phyloP scores from a whole-genome alignment of 2,888 invertebrate species.

The Abrostola triplasia region DNA sequence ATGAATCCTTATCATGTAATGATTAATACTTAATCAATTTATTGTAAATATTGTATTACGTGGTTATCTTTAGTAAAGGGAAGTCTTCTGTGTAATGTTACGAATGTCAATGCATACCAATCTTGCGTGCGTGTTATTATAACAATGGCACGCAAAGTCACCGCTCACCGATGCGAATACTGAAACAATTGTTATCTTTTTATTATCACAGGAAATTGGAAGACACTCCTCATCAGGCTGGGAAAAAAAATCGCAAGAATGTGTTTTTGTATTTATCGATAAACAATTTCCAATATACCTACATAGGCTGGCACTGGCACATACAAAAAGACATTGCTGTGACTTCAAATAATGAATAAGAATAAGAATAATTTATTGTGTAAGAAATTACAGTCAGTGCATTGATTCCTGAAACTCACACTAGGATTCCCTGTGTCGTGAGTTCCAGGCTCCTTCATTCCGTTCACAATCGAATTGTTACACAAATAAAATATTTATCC shows the following conservation, averaged over 20 bases:
- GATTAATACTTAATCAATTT: not conserved
- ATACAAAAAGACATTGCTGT: too few species aligned
- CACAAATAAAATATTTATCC: too few species aligned
- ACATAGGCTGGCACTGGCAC: not conserved
- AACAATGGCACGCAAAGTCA: constrained; percentile 41
- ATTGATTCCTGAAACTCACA: too few species aligned
- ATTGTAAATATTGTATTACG: not conserved
- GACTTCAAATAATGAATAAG: too few species aligned
- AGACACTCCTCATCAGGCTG: constrained; percentile 13
- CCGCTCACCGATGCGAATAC: constrained; percentile 37
- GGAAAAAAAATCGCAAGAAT: constrained; percentile 11
- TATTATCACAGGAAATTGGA: constrained; percentile 46
- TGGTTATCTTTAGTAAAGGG: constrained; percentile 18
- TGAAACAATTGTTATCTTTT: constrained; percentile 54
- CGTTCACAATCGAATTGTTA: too few species aligned
- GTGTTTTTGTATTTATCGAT: constrained; percentile 15
- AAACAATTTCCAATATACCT: not conserved
- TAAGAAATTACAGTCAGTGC: too few species aligned
- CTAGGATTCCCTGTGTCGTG: too few species aligned
- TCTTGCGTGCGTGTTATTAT: constrained; percentile 37
- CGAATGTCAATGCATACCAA: constrained; percentile 32
- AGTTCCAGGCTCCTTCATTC: too few species aligned
- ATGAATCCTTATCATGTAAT: not conserved
- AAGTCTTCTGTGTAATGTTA: constrained; percentile 32
- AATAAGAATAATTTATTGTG: too few species aligned